Conservation (phyloP, 2,888 invertebrate species). For the Leucoma salicis region DNA sequence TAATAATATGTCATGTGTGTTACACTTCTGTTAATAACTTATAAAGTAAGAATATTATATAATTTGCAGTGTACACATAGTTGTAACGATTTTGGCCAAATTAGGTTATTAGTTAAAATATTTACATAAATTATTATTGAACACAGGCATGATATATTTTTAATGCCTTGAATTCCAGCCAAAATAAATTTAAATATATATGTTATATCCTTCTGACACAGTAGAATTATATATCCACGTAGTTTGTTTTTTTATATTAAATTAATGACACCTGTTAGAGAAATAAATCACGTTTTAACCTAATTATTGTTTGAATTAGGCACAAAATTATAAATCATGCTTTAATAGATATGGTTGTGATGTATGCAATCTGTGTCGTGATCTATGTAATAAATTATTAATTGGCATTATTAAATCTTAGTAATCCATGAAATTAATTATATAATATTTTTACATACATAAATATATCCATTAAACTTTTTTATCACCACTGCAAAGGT, state of each 20-base stretch:
- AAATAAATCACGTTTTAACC: constrained; percentile 5
- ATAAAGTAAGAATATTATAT: too few species aligned
- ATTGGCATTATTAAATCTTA: not conserved
- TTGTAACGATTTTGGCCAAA: too few species aligned
- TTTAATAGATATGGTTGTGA: constrained; percentile 66
- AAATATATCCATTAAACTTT: not conserved
- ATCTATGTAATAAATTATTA: constrained; percentile 12
- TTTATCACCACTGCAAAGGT: not conserved
- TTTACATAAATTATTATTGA: not conserved
- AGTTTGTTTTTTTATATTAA: not conserved
- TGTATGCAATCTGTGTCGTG: constrained; percentile 43
- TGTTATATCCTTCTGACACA: not conserved
- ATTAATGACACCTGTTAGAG: not conserved
- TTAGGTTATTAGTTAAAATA: constrained; percentile 13
- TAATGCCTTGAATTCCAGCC: not conserved
- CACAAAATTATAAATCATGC: constrained; percentile 51
- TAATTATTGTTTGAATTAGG: constrained; percentile 34
- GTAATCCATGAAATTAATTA: not conserved
- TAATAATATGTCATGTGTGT: too few species aligned
- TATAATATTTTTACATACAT: not conserved
- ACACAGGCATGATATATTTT: not conserved
- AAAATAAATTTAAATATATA: not conserved
- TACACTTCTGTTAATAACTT: too few species aligned
- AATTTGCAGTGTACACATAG: too few species aligned
- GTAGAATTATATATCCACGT: not conserved